phyloP scores from a whole-genome alignment of 1,140 invertebrate genomes.

The Hypothenemus hampei region DNA sequence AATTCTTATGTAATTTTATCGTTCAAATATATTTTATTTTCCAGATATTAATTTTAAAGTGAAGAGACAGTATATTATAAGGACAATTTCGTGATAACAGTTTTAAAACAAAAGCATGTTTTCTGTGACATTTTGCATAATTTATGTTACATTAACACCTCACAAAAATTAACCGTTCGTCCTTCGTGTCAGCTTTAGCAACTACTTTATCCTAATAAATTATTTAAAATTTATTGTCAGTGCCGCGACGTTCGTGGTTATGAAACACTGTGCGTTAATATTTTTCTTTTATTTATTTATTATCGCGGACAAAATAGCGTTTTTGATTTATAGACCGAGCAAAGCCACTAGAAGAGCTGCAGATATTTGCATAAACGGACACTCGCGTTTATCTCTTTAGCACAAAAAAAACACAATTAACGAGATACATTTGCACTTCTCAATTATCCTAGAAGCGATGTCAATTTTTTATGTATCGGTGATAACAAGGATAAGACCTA shows the following conservation, averaged over 20 bases:
- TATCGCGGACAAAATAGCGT: slow-evolving; percentile 16
- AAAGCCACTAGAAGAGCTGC: slow-evolving; percentile 16
- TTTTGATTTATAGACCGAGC: slow-evolving; percentile 17
- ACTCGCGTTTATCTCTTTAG: slow-evolving; percentile 22
- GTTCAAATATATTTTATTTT: no score
- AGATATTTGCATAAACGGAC: slow-evolving; percentile 23
- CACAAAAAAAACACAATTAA: no score
- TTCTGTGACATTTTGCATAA: no score
- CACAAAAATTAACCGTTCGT: neutral
- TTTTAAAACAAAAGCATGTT: no score
- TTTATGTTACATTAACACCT: slow-evolving; percentile 8
- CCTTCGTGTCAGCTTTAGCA: slow-evolving; percentile 3
- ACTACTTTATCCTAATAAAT: slow-evolving; percentile 24
- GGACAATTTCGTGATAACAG: no score
- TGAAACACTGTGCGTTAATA: slow-evolving; percentile 24
- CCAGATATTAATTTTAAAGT: no score
- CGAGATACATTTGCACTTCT: no score
- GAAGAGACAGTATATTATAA: no score
- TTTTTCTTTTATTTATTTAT: slow-evolving; percentile 24
- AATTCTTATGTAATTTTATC: no score
- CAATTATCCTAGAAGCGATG: no score
- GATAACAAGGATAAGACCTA: neutral
- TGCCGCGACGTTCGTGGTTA: slow-evolving; percentile 14
- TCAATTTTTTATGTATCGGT: no score
- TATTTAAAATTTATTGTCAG: slow-evolving; percentile 25